Evolutionary conservation across 2,797 vertebrate species (phyloP).

Genomic region (Pyrrhura leucotis): DNA sequence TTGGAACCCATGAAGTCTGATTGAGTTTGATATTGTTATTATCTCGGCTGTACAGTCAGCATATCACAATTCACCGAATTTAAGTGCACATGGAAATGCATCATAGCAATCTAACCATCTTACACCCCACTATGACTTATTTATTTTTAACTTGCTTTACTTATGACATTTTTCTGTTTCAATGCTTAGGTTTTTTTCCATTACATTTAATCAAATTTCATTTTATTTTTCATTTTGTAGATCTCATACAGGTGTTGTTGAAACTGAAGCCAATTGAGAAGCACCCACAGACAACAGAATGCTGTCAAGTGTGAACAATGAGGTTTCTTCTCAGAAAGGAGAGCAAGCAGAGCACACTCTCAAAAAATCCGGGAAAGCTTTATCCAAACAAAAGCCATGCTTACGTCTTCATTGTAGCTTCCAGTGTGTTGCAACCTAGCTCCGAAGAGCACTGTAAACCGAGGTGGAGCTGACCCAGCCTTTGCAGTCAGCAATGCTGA

Average conservation of each 20-base stretch:
- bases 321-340: background rate
- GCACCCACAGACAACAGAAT: background rate
- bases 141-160: background rate
- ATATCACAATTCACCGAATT: background rate
- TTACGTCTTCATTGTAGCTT: background rate
- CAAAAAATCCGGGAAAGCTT: background rate
- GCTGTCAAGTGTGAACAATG: background rate
- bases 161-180: background rate
- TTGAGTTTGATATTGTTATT: background rate
- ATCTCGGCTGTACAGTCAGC: background rate
- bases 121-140: background rate
- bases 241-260: background rate
- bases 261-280: constrained; percentile 41
- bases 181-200: background rate
- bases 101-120: background rate
- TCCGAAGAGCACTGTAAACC: background rate
- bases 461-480: background rate
- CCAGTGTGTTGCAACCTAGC: background rate
- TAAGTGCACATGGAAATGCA: background rate
- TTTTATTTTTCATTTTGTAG: constrained; percentile 19
- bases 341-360: background rate
- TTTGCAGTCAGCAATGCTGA: background rate
- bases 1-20: background rate
- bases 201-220: constrained; percentile 20
- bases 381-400: background rate